Conservation (phyloP, 1,140 invertebrate species). For the Brachionus calyciflorus region DNA sequence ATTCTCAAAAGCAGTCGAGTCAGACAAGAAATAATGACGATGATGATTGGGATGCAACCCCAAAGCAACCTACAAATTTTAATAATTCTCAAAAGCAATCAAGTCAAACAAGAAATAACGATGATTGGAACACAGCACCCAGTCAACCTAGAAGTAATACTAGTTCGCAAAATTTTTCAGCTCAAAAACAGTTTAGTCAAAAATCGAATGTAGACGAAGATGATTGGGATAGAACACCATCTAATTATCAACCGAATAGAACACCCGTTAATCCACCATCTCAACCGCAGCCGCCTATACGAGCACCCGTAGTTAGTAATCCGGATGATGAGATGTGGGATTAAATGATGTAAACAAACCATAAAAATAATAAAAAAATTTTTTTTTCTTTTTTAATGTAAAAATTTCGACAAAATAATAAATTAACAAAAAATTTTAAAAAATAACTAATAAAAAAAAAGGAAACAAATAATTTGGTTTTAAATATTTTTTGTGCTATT, state of each 20-base stretch:
- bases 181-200: background rate
- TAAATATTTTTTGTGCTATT: no score
- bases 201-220: background rate
- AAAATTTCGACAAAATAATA: background rate
- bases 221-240: background rate
- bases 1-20: no score
- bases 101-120: no score
- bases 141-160: background rate
- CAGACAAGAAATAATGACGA: no score
- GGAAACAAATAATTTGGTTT: no score
- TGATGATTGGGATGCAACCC: no score
- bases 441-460: no score
- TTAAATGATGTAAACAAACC: background rate
- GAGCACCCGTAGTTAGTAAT: background rate
- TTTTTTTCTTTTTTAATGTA: background rate
- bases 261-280: background rate
- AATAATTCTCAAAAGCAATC: no score
- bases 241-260: background rate
- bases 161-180: background rate
- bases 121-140: background rate
- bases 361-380: background rate
- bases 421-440: no score
- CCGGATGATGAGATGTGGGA: constrained; percentile 34
- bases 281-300: background rate
- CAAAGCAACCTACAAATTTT: no score